Conservation (phyloP, 2,888 invertebrate species). For the Hydroisotoma schaefferi region DNA sequence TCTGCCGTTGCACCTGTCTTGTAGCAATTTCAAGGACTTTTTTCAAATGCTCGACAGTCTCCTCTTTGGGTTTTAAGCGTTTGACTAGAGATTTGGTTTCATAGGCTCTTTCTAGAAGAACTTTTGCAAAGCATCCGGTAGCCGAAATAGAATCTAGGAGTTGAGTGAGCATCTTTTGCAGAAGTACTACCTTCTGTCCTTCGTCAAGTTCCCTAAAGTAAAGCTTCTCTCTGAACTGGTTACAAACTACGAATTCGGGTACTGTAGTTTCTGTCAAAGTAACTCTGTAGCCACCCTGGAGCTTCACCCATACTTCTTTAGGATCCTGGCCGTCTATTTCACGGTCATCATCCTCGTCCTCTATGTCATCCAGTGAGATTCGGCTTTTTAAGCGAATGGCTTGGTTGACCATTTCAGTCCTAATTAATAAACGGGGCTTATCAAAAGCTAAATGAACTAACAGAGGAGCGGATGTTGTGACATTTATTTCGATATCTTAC, state of each 20-base stretch:
- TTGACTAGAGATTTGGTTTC: constrained; percentile 30
- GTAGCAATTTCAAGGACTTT: constrained; percentile 12
- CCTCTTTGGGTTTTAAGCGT: constrained; percentile 25
- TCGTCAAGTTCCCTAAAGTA: constrained; percentile 4
- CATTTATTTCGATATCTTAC: too few species aligned
- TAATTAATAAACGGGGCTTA: too few species aligned
- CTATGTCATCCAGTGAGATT: background rate
- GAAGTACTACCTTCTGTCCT: constrained; percentile 17
- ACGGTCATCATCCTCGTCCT: background rate
- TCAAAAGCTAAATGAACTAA: too few species aligned
- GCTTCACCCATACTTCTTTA: constrained; percentile 17
- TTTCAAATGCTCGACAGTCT: constrained; percentile 8
- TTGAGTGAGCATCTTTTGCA: constrained; percentile 10
- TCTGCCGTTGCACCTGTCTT: constrained; percentile 13
- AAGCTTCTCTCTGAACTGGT: background rate
- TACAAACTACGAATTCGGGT: constrained; percentile 7
- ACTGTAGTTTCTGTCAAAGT: constrained; percentile 9
- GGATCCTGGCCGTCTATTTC: background rate
- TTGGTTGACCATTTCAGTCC: too few species aligned
- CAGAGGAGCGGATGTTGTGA: background rate
- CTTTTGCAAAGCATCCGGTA: constrained; percentile 18
- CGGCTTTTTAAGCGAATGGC: too few species aligned
- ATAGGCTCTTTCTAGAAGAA: background rate
- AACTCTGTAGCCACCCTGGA: constrained; percentile 22
- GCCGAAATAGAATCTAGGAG: constrained; percentile 14